Conservation (phyloP, 2,888 invertebrate genomes). For the Mellilla xanthometata region DNA sequence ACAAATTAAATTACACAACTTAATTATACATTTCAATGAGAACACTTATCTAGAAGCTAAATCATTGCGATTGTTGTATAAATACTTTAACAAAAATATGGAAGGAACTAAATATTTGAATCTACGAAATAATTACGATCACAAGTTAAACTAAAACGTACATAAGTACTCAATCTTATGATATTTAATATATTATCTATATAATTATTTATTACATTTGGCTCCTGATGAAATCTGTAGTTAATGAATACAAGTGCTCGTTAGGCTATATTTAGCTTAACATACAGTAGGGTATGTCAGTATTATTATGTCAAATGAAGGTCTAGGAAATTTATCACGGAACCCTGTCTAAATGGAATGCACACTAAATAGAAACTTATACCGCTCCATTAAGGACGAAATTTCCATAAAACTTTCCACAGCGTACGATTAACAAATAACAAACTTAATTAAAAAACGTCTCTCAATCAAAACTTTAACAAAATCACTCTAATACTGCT, state of each 20-base stretch:
- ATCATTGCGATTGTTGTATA: slow-evolving; percentile 59
- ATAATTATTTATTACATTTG: slow-evolving; percentile 65
- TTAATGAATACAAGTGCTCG: slow-evolving; percentile 42
- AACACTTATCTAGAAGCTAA: slow-evolving; percentile 75
- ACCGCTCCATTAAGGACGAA: slow-evolving; percentile 38
- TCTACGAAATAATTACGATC: slow-evolving; percentile 60
- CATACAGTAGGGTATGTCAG: neutral
- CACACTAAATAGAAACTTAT: slow-evolving; percentile 38
- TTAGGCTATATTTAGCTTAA: neutral
- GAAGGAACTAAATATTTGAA: slow-evolving; percentile 80
- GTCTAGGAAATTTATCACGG: slow-evolving; percentile 31
- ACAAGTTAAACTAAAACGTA: slow-evolving; percentile 70
- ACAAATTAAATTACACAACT: slow-evolving; percentile 80
- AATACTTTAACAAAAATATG: slow-evolving; percentile 72
- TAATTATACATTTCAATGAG: slow-evolving; percentile 74
- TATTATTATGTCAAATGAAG: neutral
- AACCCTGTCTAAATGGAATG: slow-evolving; percentile 36
- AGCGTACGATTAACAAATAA: slow-evolving; percentile 73
- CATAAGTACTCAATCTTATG: slow-evolving; percentile 64
- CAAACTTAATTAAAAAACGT: slow-evolving; percentile 79
- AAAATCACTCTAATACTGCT: slow-evolving; percentile 82
- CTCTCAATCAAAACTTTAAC: slow-evolving; percentile 79
- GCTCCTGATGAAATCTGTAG: slow-evolving; percentile 61
- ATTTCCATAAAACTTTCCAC: slow-evolving; percentile 49
- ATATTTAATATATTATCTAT: slow-evolving; percentile 59